phyloP scores from a whole-genome alignment of 2,113 vertebrate genomes.

The Ranitomeya imitator region DNA sequence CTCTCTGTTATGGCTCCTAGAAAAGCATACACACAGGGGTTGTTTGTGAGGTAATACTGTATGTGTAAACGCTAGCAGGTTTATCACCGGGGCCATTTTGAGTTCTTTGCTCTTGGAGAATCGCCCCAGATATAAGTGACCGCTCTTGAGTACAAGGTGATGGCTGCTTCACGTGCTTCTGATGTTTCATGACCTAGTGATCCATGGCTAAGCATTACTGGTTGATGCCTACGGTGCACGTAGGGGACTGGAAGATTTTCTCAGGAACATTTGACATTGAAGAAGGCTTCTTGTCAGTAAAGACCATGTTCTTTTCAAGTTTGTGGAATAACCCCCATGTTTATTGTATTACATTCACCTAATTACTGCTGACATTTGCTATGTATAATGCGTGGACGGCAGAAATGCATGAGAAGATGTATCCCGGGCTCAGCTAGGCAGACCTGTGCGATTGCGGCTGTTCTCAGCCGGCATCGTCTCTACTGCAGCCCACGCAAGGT shows the following conservation, averaged over 20 bases:
- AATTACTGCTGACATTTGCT: constrained; percentile 43
- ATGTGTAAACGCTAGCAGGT: not conserved
- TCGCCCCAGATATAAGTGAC: not conserved
- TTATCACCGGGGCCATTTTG: not conserved
- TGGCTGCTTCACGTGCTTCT: not conserved
- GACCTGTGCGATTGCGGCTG: constrained; percentile 50
- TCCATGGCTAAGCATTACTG: not conserved
- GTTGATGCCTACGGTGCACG: not conserved
- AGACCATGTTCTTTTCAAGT: not conserved
- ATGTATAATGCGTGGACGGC: constrained; percentile 28
- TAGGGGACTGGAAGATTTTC: not conserved
- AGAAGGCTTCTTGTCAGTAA: not conserved
- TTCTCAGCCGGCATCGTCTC: constrained; percentile 40
- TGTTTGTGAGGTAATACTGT: too few species aligned
- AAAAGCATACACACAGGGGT: too few species aligned
- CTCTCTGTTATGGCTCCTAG: too few species aligned
- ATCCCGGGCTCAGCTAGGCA: constrained; percentile 43
- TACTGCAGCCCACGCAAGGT: constrained; percentile 53
- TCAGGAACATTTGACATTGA: not conserved
- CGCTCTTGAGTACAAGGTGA: not conserved
- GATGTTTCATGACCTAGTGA: not conserved
- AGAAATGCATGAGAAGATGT: constrained; percentile 22
- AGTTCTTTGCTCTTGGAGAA: not conserved
- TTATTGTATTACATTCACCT: not conserved
- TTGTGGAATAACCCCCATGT: not conserved